These are phyloP conservation scores for Galendromus occidentalis DNA, from an alignment of 1,140 invertebrate genomes.

Conservation along the genomic window DNA sequence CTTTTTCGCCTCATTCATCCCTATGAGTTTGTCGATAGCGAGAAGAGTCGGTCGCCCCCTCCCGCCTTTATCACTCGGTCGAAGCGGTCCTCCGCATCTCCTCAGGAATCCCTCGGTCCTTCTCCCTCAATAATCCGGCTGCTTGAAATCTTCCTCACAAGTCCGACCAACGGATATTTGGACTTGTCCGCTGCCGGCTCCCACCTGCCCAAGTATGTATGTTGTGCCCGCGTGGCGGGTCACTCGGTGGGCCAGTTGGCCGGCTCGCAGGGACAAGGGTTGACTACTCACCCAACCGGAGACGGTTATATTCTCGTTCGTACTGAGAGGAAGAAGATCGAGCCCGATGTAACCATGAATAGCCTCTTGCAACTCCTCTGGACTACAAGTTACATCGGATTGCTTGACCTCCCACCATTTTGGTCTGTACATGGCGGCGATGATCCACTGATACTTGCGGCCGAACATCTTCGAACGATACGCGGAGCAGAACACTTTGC, in stretches of 20 bases:
- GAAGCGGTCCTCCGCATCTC: too few species aligned
- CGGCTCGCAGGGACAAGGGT: slow-evolving; percentile 10
- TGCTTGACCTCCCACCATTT: slow-evolving; percentile 46
- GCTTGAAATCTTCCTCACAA: too few species aligned
- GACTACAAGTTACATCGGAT: slow-evolving; percentile 40
- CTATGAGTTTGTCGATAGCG: slow-evolving; percentile 4
- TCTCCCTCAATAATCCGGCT: too few species aligned
- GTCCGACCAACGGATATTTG: background rate
- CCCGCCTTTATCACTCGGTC: too few species aligned
- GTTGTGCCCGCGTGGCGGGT: too few species aligned
- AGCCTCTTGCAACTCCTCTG: slow-evolving; percentile 50
- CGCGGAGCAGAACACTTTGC: slow-evolving; percentile 80
- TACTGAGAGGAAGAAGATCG: slow-evolving; percentile 51
- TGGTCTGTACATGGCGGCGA: slow-evolving; percentile 58
- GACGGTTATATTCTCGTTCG: slow-evolving; percentile 53
- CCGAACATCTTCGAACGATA: slow-evolving; percentile 48
- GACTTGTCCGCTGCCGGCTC: too few species aligned
- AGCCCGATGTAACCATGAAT: slow-evolving; percentile 77
- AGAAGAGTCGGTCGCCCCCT: background rate
- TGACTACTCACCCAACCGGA: slow-evolving; percentile 60
- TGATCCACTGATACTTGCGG: slow-evolving; percentile 84
- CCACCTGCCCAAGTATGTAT: too few species aligned
- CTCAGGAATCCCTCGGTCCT: too few species aligned
- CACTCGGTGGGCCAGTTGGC: too few species aligned
- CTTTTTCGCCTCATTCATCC: background rate